phyloP scores from a whole-genome alignment of 2,888 invertebrate genomes.

The Pseudococcus longispinus region DNA sequence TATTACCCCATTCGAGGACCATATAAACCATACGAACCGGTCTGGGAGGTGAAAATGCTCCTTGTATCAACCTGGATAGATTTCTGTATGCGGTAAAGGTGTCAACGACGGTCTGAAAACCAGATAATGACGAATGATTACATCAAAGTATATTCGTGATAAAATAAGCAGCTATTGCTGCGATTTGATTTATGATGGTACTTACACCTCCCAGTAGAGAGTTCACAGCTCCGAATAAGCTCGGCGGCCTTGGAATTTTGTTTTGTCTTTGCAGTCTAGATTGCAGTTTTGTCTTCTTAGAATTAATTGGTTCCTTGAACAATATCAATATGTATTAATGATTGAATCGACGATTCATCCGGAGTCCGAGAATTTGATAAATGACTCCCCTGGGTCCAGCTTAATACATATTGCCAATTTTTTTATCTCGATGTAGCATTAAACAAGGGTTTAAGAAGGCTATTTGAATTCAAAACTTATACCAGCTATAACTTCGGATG shows the following conservation, averaged over 20 bases:
- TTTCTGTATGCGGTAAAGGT: conserved; percentile 51
- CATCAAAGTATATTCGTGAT: background rate
- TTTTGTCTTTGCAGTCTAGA: conserved; percentile 42
- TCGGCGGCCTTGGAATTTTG: conserved; percentile 18
- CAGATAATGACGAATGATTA: background rate
- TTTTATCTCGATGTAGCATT: background rate
- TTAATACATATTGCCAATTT: background rate
- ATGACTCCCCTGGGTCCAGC: background rate
- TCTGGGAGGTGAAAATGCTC: conserved; percentile 36
- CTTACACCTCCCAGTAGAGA: conserved; percentile 48
- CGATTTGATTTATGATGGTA: background rate
- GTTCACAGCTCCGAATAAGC: conserved; percentile 39
- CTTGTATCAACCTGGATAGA: conserved; percentile 41
- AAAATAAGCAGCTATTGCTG: background rate
- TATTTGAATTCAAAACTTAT: background rate
- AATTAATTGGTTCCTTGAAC: conserved; percentile 1
- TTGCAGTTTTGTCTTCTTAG: conserved; percentile 27
- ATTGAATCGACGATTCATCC: background rate
- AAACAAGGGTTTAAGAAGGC: background rate
- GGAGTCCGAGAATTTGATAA: background rate
- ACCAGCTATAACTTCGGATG: background rate
- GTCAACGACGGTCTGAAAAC: conserved; percentile 41
- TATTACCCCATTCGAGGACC: background rate
- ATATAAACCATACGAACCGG: background rate
- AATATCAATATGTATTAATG: background rate